A percentile compares a stretch with the other conserved stretches of the same genome.
Conservation (phyloP, 2,797 vertebrate species). For the Mastacembelus armatus region DNA sequence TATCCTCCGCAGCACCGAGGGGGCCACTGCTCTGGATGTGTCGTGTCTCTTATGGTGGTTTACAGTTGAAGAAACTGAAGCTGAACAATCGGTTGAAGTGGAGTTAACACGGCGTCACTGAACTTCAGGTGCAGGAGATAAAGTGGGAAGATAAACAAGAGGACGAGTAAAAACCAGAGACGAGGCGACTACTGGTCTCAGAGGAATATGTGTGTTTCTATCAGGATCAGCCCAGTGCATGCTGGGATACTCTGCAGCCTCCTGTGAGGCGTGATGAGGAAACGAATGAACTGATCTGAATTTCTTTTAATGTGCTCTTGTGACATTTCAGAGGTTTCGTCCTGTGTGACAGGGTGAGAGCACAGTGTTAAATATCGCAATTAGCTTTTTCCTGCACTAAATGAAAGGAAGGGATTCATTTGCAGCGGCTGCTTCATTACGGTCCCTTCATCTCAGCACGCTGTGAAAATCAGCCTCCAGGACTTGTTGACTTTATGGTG, state of each 20-base stretch:
- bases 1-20: too few relatives aligned
- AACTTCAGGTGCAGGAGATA: too few relatives aligned
- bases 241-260: conserved; percentile 27
- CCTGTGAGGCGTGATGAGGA: not conserved
- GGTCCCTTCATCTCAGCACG: conserved; percentile 7
- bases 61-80: too few relatives aligned
- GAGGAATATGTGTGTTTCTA: too few relatives aligned
- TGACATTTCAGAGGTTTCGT: conserved; percentile 41
- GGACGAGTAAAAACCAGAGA: too few relatives aligned
- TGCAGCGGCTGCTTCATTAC: conserved; percentile 15
- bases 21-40: too few relatives aligned
- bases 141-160: too few relatives aligned
- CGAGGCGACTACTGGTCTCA: too few relatives aligned
- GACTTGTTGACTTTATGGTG: conserved; percentile 10
- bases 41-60: too few relatives aligned
- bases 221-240: conserved; percentile 36
- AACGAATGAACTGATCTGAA: conserved; percentile 24
- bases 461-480: conserved; percentile 38
- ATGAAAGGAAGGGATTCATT: conserved; percentile 47
- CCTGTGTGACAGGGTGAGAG: conserved; percentile 8
- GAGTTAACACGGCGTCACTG: too few relatives aligned
- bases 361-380: conserved; percentile 22
- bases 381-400: conserved; percentile 27
- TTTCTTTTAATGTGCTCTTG: conserved; percentile 14
- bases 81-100: too few relatives aligned